Percentiles rank a stretch among this genome's conserved stretches.
Conservation (phyloP, 2,113 vertebrate species). For the Eidolon helvum region DNA sequence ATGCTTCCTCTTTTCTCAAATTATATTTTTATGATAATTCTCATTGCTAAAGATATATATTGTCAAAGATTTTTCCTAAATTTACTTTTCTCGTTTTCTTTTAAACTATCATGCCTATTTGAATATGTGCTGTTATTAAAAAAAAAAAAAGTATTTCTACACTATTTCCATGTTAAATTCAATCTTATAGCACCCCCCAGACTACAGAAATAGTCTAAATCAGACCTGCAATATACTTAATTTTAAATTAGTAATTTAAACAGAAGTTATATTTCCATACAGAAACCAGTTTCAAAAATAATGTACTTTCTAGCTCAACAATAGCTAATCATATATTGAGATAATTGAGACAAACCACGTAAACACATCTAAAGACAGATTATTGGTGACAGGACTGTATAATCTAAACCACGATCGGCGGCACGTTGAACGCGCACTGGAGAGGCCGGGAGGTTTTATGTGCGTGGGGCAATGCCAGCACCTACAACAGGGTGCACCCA, state of each 20-base stretch:
- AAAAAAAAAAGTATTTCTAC: background rate
- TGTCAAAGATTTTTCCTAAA: background rate
- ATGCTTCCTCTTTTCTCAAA: background rate
- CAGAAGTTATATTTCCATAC: constrained; percentile 47
- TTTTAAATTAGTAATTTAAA: background rate
- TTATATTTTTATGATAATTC: background rate
- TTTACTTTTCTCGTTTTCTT: background rate
- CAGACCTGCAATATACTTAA: background rate
- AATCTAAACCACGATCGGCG: background rate
- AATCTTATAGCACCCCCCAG: background rate
- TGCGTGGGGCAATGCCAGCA: background rate
- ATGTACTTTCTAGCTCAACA: background rate
- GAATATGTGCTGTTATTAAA: background rate
- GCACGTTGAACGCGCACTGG: background rate
- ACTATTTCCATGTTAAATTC: background rate
- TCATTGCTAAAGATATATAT: background rate
- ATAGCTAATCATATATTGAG: background rate
- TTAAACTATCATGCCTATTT: background rate
- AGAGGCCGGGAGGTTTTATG: background rate
- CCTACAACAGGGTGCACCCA: background rate
- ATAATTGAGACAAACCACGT: background rate
- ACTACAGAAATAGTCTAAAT: background rate
- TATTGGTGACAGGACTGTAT: background rate
- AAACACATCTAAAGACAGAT: background rate
- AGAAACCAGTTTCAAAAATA: constrained; percentile 40